These are phyloP conservation scores for Aythya fuligula DNA, from an alignment of 2,797 vertebrate genomes.

Conservation along the genomic window DNA sequence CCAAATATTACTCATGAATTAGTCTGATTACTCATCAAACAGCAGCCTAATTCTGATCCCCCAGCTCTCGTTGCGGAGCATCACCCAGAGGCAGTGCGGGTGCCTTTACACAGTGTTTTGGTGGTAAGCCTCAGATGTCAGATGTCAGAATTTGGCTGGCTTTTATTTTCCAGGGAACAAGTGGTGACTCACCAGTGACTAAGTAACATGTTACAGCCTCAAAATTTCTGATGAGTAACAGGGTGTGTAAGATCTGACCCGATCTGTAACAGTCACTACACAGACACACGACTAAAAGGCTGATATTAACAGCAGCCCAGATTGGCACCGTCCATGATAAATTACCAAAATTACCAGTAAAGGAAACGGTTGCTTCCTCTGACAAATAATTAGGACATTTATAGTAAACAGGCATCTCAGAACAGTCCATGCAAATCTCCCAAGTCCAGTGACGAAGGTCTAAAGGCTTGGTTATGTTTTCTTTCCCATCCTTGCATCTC, in stretches of 20 bases:
- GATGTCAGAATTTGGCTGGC: not conserved
- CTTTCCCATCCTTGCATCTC: not conserved
- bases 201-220: not conserved
- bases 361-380: constrained; percentile 9
- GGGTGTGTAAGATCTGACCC: not conserved
- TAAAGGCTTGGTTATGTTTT: not conserved
- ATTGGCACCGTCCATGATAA: not conserved
- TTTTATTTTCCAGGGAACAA: not conserved
- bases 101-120: not conserved
- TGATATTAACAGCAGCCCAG: not conserved
- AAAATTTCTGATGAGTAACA: constrained; percentile 49
- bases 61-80: accelerated
- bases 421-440: not conserved
- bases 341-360: not conserved
- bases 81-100: accelerated
- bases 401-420: not conserved
- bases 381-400: not conserved
- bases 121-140: not conserved
- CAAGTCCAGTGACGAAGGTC: not conserved
- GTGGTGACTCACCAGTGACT: constrained; percentile 44
- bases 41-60: not conserved
- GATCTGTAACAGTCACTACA: not conserved
- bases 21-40: not conserved
- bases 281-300: not conserved
- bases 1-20: not conserved